Base-by-base conservation (phyloP, 2,113 vertebrate genomes). In the Petrocephalus microphthalmus region DNA sequence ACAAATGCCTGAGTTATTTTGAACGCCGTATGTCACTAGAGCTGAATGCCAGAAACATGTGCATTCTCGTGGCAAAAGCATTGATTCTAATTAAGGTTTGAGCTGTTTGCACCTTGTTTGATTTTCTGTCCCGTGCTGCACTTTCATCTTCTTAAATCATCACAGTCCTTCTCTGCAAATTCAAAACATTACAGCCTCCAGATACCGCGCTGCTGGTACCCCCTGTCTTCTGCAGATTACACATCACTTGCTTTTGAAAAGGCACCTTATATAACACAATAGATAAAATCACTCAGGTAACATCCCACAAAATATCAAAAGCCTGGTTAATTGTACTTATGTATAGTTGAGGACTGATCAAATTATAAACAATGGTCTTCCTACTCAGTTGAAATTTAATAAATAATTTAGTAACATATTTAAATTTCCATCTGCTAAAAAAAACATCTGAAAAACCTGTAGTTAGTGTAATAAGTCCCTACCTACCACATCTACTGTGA, bases 91-190 rank as follows among this genome's bases (percentile, higher is more conserved):
- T 33, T 57, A 8, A 22, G 78, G 37, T 47, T 56, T 88, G 33
- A 54, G 42, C 57, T 51, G 64, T 37, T 29, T 4, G 2, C 29
- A 54, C 29, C 56, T 88, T 60, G 87, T 88, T 88, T 88, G 87
- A 83, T 88, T 88, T 78, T 67, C 67, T 81, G 2, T 87, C 51
- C 49, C 60, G 78, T 64, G 87, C 54, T 17, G 53, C 87, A 83
- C 87, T 47, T 13, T 83, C 25, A 20, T 88, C 22, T 49, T 47
- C 52, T 78, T 33, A 88, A 88, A 81, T 52, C 7, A 53, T 54
- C 82, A 82, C 71, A 88, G n/a, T 81, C 47, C 54, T 53, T 88
- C 53, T 84, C 4, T 54, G 5, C 74, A 42, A 60, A 20, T 8
- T 8, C 7, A 20, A 33, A 85, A 22, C 47, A 20, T 45, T 81